Base-by-base conservation (phyloP, 2,797 vertebrate genomes). In the Zalophus californianus region DNA sequence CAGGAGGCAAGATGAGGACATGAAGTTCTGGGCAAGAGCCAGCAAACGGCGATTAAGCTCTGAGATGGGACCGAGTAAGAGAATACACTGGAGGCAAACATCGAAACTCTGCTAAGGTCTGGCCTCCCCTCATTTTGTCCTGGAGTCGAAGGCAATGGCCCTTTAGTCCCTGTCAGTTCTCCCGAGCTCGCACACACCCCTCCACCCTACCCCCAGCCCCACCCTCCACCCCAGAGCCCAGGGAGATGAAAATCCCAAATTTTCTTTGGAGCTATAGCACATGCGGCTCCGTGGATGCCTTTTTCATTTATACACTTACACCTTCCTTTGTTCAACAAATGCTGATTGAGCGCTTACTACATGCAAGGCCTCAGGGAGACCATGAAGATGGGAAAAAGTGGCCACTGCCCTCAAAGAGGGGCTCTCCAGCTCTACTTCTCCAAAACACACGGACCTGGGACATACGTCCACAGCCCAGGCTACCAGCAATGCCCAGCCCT, bases 231-330 rank as follows among this genome's bases (percentile, higher is more conserved):
- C 29, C 1, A 6, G 52, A 23, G 8, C 25, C 41, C 50, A 64
- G 52, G 82, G 66, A 87, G 96, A 85, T 60, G 29, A 78, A 87
- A 88, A 56, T 56, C n/a, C 10, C n/a, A 60, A 58, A 27, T 21
- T 4, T 92, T 41, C 72, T 64, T 54, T 54, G 66, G n/a, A 80
- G 66, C 32, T 2, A 38, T 2, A 38, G 29, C 27, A 60, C 2
- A 2, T 35, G 20, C 27, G 38, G 44, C 70, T 27, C 48, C 18
- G 10, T 4, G n/a, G 52, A 48, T 6, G 41, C 29, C 44, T 60
- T 60, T 11, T 82, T 70, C 44, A 15, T n/a, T 79, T 44, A 72
- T 4, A 68, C 21, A 66, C 25, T 86, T 35, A 58, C 5, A 70
- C 29, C 27, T 79, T 62, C 41, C 58, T 90, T 85, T 50, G 21